phyloP scores from a whole-genome alignment of 1,140 invertebrate species.

The Chrysomallon squamiferum region DNA sequence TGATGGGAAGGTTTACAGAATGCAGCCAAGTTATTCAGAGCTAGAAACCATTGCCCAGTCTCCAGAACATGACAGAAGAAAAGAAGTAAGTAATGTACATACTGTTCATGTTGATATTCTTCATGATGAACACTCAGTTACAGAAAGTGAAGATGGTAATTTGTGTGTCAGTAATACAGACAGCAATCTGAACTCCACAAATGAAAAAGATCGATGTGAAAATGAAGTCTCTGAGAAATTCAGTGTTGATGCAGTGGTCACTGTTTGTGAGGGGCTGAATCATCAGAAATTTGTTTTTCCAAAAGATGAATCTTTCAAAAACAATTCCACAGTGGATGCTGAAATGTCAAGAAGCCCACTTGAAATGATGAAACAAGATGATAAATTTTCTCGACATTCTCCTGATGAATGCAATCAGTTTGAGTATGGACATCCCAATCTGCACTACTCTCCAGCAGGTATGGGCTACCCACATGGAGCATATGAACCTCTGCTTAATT shows the following conservation, averaged over 20 bases:
- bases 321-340: no score
- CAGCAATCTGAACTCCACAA: conserved; percentile 1
- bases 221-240: background rate
- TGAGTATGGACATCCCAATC: conserved; percentile 41
- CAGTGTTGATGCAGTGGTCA: background rate
- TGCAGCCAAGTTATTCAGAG: no score
- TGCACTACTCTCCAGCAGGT: conserved; percentile 41
- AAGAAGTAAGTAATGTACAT: no score
- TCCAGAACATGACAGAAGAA: no score
- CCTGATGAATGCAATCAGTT: conserved; percentile 39
- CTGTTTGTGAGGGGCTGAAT: background rate
- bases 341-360: background rate
- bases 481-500: conserved; percentile 30
- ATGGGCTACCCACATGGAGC: conserved; percentile 47
- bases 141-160: background rate
- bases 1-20: no score
- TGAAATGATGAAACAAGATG: background rate
- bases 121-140: no score
- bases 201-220: background rate
- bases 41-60: no score
- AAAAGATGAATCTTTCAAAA: no score
- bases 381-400: conserved; percentile 25
- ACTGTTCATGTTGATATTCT: no score
- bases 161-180: conserved; percentile 1
- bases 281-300: background rate